A percentile compares a stretch with the other conserved stretches of the same genome.
phyloP scores from a whole-genome alignment of 2,888 invertebrate genomes.

The Orthosia incerta region DNA sequence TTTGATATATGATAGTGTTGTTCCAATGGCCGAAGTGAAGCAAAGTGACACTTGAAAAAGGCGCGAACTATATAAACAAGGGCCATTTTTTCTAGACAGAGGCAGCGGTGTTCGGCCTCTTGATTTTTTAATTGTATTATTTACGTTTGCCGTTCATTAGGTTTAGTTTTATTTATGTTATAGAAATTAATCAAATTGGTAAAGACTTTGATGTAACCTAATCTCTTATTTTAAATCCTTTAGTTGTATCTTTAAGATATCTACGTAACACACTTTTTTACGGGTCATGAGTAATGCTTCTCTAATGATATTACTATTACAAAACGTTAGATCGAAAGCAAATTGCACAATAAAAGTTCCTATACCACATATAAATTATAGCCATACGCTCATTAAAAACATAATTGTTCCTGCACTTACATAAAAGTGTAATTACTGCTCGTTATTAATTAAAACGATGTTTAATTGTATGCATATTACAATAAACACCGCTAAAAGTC shows the following conservation, averaged over 20 bases:
- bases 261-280: no score
- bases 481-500: conserved; percentile 33
- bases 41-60: conserved; percentile 91
- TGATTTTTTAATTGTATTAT: conserved; percentile 64
- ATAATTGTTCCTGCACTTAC: conserved; percentile 23
- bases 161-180: conserved; percentile 48
- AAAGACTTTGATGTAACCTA: conserved; percentile 56
- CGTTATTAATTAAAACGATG: conserved; percentile 36
- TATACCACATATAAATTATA: conserved; percentile 3
- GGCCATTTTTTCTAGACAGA: conserved; percentile 81
- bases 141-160: conserved; percentile 47
- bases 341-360: neutral
- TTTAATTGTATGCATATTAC: conserved; percentile 26
- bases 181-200: conserved; percentile 47
- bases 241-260: neutral
- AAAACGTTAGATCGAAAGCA: neutral
- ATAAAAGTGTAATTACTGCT: conserved; percentile 27
- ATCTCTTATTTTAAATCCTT: conserved; percentile 16
- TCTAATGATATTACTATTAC: conserved; percentile 12
- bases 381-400: conserved; percentile 27
- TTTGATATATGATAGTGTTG: conserved; percentile 91
- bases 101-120: conserved; percentile 70
- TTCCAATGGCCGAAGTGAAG: conserved; percentile 79
- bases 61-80: conserved; percentile 89
- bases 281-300: neutral